phyloP scores from a whole-genome alignment of 2,888 invertebrate species.

The Leptopilina syphax region DNA sequence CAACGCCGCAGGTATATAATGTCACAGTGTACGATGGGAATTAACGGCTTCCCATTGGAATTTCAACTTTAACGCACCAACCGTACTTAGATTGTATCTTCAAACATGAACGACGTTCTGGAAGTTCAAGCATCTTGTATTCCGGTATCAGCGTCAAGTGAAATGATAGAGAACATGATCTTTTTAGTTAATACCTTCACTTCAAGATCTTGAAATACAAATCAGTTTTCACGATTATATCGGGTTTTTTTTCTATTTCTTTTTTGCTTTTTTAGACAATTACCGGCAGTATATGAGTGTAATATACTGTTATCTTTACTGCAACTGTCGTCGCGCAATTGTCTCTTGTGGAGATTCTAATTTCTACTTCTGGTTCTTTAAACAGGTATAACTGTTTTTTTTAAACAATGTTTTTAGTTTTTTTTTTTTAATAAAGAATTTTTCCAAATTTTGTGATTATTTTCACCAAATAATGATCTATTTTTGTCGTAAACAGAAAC shows the following conservation, averaged over 20 bases:
- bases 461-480: too few relatives aligned
- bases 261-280: neutral
- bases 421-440: too few relatives aligned
- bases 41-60: conserved; percentile 33
- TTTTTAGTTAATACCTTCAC: conserved; percentile 35
- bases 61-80: conserved; percentile 31
- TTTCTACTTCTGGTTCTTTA: neutral
- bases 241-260: too few relatives aligned
- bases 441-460: too few relatives aligned
- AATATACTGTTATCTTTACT: conserved; percentile 4
- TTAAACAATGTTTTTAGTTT: too few relatives aligned
- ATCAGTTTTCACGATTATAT: conserved; percentile 11
- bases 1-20: too few relatives aligned
- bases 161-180: conserved; percentile 39
- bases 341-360: neutral
- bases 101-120: conserved; percentile 34
- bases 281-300: neutral
- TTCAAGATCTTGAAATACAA: conserved; percentile 10
- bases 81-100: conserved; percentile 34
- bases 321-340: neutral
- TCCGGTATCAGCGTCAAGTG: conserved; percentile 23
- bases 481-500: too few relatives aligned
- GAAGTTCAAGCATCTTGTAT: conserved; percentile 40
- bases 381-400: too few relatives aligned
- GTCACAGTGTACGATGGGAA: neutral